A percentile compares a stretch with the other conserved stretches of the same genome.
Evolutionary conservation across 1,140 invertebrate species (phyloP).

Genomic region (Zaprionus nigranus): DNA sequence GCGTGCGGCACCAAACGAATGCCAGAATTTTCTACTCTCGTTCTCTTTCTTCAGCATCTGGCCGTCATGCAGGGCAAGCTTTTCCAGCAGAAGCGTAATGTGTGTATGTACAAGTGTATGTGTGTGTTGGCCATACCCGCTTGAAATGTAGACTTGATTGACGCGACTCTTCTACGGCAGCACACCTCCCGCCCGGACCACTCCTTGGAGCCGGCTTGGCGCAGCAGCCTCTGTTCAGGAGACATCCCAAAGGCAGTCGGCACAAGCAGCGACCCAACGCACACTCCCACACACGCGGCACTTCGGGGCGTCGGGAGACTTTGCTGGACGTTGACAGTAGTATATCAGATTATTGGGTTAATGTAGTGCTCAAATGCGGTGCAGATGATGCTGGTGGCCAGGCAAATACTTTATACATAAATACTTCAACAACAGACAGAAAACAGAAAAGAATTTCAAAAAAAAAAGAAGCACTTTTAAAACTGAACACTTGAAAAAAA

Average conservation of each 20-base stretch:
- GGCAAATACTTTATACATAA: conserved; percentile 1
- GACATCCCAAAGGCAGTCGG: conserved; percentile 1
- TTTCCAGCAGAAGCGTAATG: conserved; percentile 55
- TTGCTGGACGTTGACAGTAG: not conserved
- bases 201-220: not conserved
- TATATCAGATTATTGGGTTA: not conserved
- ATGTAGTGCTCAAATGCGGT: not conserved
- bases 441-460: not conserved
- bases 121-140: conserved; percentile 12
- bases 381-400: not conserved
- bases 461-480: not conserved
- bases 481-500: not conserved
- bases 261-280: not conserved
- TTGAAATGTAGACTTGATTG: conserved; percentile 22
- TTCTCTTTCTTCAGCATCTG: conserved; percentile 17
- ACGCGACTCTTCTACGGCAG: conserved; percentile 10
- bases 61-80: conserved; percentile 34
- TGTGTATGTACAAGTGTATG: conserved; percentile 3
- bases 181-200: not conserved
- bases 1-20: conserved; percentile 50
- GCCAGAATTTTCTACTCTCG: conserved; percentile 22
- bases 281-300: conserved; percentile 13
- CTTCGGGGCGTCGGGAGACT: not conserved
- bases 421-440: conserved; percentile 7
- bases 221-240: not conserved